These are phyloP conservation scores for Steromphala cineraria DNA, from an alignment of 2,888 invertebrate genomes.

Conservation along the genomic window DNA sequence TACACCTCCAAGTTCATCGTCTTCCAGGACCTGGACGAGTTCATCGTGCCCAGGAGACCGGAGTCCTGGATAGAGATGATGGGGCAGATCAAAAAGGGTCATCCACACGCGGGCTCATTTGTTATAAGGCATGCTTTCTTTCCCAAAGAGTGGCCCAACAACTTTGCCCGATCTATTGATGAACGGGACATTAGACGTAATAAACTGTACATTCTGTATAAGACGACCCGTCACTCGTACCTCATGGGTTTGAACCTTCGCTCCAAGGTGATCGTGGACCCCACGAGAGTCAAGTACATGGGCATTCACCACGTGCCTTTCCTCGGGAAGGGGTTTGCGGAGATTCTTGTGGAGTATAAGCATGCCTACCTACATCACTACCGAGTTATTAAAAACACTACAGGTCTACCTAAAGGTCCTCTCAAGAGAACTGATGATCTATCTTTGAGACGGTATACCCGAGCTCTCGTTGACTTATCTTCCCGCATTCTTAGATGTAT, in stretches of 20 bases:
- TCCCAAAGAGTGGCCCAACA: neutral
- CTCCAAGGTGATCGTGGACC: neutral
- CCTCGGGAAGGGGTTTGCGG: neutral
- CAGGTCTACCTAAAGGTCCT: too few species aligned
- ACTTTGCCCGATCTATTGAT: neutral
- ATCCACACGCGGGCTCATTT: neutral
- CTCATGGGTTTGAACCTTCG: neutral
- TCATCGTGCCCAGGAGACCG: neutral
- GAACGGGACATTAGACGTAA: neutral
- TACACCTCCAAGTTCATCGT: neutral
- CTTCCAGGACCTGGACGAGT: slow-evolving; percentile 1
- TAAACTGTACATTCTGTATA: neutral
- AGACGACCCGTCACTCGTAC: neutral
- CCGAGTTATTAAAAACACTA: neutral
- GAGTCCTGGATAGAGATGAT: neutral
- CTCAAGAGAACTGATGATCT: too few species aligned
- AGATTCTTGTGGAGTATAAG: neutral
- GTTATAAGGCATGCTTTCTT: neutral
- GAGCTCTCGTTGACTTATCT: too few species aligned
- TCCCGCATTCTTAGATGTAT: too few species aligned
- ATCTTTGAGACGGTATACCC: too few species aligned
- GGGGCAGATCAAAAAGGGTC: neutral
- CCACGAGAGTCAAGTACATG: neutral
- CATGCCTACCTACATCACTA: neutral
- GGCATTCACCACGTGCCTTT: neutral